Evolutionary conservation across 1,140 invertebrate genomes (phyloP), one percentile per base, ranked within the genome.

Genomic region (Drosophila neocordata): DNA sequence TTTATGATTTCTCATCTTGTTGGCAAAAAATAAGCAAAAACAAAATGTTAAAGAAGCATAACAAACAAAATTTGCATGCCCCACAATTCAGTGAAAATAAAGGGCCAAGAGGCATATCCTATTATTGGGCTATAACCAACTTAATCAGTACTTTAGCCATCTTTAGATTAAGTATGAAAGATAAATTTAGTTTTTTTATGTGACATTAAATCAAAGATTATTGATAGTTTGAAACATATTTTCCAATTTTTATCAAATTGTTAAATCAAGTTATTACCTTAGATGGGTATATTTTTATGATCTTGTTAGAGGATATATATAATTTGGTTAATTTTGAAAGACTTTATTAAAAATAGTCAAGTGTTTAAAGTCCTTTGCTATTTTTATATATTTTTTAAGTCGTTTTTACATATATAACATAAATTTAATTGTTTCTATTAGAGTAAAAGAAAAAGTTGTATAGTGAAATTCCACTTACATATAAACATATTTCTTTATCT

Each of bases 91-190:
- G 9, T 9, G 6, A 44, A 48, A 48, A 9, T 8, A 44, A 18
- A 9, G 13, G 13, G 15, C 41, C 41, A 48, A 8, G 41, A 48
- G 41, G 15, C 41, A 48, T 48, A 20, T 48, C 15, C 18, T 44
- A 20, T 44, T 44, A 44, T 44, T 15, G 18, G 41, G 41, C 41
- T 48, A 48, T 48, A 48, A 48, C 41, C 15, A 48, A 48, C 41
- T 48, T 48, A 48, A 48, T 48, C 41, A 48, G 15, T 48, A 9
- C 8, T 20, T 18, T 9, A 20, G 15, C 15, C 1, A 18, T 20
- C 18, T 11, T 3, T 4, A n/a, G 37, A n/a, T 38, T 4, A 38
- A 38, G 37, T 38, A n/a, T 13, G 12, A 13, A 48, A 8, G 18
- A 20, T 35, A 35, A 35, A 48, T 4, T 48, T 48, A 20, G n/a